Conservation (phyloP, 2,113 vertebrate species). For the Caranx melampygus region DNA sequence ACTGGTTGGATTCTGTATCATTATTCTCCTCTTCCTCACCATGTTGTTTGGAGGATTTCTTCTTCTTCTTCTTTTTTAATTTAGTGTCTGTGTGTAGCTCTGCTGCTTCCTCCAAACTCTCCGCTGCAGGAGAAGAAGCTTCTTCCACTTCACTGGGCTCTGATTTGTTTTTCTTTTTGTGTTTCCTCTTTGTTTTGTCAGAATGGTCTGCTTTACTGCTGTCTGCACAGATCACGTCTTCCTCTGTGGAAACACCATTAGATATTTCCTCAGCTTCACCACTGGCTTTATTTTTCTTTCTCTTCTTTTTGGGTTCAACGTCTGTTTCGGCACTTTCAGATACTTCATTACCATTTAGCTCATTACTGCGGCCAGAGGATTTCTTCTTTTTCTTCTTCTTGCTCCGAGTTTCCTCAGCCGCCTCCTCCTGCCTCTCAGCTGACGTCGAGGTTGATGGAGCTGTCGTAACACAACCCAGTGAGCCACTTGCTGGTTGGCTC, state of each 20-base stretch:
- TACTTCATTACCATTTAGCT: neutral
- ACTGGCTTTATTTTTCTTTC: constrained; percentile 53
- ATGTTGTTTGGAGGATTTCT: constrained; percentile 50
- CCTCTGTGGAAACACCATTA: neutral
- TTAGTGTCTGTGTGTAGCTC: constrained; percentile 8
- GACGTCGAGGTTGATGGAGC: neutral
- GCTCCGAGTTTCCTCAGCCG: neutral
- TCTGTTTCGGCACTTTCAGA: constrained; percentile 17
- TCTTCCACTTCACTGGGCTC: constrained; percentile 12
- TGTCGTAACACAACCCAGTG: neutral
- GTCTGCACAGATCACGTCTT: neutral
- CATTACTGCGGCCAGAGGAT: neutral
- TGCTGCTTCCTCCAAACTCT: constrained; percentile 3
- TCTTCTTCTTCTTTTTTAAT: constrained; percentile 60
- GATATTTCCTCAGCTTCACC: neutral
- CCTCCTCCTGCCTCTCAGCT: constrained; percentile 16
- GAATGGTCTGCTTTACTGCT: neutral
- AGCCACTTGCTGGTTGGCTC: constrained; percentile 11
- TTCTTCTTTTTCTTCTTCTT: constrained; percentile 46
- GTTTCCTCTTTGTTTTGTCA: constrained; percentile 56
- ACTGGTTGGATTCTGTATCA: neutral
- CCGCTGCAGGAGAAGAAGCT: neutral
- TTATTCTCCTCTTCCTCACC: constrained; percentile 3
- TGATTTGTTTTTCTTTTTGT: constrained; percentile 30
- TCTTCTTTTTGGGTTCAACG: constrained; percentile 55